Percentiles rank a stretch among this genome's conserved stretches.
Conservation (phyloP, 2,797 vertebrate species). For the Australoheros facetus region DNA sequence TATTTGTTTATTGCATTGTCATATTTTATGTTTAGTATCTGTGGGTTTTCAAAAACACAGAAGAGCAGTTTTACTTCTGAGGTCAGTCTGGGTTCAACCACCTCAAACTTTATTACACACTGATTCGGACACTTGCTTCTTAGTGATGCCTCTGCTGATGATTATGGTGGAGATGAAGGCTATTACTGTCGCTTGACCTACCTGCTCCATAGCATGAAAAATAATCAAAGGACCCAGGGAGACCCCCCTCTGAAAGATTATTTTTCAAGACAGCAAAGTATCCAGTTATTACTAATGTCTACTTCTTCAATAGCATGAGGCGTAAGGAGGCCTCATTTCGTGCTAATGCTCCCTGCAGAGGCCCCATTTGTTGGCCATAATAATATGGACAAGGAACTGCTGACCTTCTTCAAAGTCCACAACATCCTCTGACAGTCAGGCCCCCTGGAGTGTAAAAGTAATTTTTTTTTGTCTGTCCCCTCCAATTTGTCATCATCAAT, state of each 20-base stretch:
- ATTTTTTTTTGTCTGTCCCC: neutral
- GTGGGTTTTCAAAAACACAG: neutral
- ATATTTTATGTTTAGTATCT: neutral
- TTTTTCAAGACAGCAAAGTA: constrained; percentile 37
- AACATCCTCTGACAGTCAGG: constrained; percentile 39
- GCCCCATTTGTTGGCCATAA: constrained; percentile 44
- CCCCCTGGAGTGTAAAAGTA: constrained; percentile 5
- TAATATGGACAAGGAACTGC: constrained; percentile 18
- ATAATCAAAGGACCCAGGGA: constrained; percentile 63
- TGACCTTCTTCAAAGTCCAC: constrained; percentile 30
- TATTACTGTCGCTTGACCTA: constrained; percentile 71
- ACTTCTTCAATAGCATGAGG: constrained; percentile 9
- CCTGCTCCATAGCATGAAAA: constrained; percentile 46
- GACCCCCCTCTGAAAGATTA: constrained; percentile 34
- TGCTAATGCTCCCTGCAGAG: constrained; percentile 33
- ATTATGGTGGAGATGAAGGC: constrained; percentile 70
- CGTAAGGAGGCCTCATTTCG: constrained; percentile 12
- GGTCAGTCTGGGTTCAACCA: constrained; percentile 40
- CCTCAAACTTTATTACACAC: constrained; percentile 19
- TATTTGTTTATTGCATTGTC: neutral
- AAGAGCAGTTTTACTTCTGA: neutral
- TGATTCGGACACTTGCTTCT: constrained; percentile 45
- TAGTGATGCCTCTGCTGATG: constrained; percentile 42
- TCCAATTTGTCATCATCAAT: neutral
- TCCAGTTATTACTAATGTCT: constrained; percentile 39